Evolutionary conservation across 2,797 vertebrate genomes (phyloP), one percentile per base, ranked within the genome.

Genomic region (Clarias platycephalus): DNA sequence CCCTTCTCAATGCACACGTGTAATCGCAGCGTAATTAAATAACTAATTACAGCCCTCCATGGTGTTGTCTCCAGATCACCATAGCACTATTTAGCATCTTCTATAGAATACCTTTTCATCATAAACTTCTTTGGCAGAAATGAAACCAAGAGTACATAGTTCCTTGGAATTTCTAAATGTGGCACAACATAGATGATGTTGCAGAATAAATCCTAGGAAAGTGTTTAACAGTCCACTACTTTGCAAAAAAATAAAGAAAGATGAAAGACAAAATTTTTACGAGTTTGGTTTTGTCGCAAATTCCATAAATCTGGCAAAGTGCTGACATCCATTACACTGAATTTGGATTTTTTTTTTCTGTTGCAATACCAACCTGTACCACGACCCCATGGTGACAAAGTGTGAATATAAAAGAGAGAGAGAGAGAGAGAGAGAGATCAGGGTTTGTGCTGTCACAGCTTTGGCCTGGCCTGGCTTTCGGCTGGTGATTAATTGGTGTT

Each of bases 401-500:
- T 81, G 88, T 90, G 87, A 88, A 90, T 87, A 86, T 92, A 82
- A 86, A 91, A 92, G 79, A 88, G 7, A 88, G 89, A 90, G 91
- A 81, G 90, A 84, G 86, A 91, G 89, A 92, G 88, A 87, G 91
- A 92, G 90, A 81, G 91, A 83, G 87, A 92, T 93, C 94, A 91
- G 83, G 91, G 88, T 84, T 89, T 90, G 90, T 88, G 89, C 90
- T 89, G 91, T 91, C 86, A 10, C 92, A 93, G 89, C 90, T 85
- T 84, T 89, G 91, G 92, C 93, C 93, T 93, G 93, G 86, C 86
- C 91, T 86, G 85, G 89, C 85, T 94, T 93, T 93, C 91, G 88
- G 91, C 91, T 92, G 92, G 91, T 95, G 95, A 95, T 94, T 95
- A 95, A 95, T 87, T 90, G 88, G 84, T 94, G 94, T 95, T 95